Evolutionary conservation across 2,113 vertebrate genomes (phyloP), one percentile per base, ranked within the genome.

Genomic region (Pipa parva): DNA sequence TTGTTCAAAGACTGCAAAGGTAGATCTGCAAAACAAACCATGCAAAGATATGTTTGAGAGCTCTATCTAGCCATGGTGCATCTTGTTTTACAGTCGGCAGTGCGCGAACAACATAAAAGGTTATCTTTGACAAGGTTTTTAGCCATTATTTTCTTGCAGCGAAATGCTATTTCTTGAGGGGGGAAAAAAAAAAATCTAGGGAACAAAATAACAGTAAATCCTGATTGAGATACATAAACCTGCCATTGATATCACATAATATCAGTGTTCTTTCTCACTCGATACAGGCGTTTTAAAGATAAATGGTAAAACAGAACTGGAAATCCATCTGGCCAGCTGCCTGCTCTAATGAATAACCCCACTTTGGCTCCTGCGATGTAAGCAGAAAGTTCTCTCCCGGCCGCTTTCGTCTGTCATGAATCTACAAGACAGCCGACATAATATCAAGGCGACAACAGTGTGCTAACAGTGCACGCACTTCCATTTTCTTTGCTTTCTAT

Each of bases 401-500:
- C 91, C 87, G 85, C 89, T 84, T 85, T 90, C 84, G 92, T 90
- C 85, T 82, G 88, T 92, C 94, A 95, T 99, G 95, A 99, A 98
- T 99, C 95, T 95, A 92, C 91, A 88, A 90, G 95, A 97, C 95
- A 96, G 94, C 93, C 92, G 84, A 98, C 97, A 97, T 98, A 96
- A 97, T 97, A 98, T 97, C 94, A 92, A 89, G 94, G 94, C 90
- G 93, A 97, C 95, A 97, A 96, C 95, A 82, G 82, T 74, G 78
- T 85, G 84, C 88, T 90, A 90, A 91, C 89, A 97, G 94, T 90
- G 93, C 92, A 90, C 93, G 91, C 94, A 97, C 95, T 98, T 97
- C 95, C 95, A 99, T 97, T 98, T 98, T 97, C 95, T 96, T 96
- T 93, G 95, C 94, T 99, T 97, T 97, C 94, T 97, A 98, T 99